Evolutionary conservation across 2,888 invertebrate species (phyloP), one percentile per base, ranked within the genome.

Genomic region (Choristoneura rosaceana): DNA sequence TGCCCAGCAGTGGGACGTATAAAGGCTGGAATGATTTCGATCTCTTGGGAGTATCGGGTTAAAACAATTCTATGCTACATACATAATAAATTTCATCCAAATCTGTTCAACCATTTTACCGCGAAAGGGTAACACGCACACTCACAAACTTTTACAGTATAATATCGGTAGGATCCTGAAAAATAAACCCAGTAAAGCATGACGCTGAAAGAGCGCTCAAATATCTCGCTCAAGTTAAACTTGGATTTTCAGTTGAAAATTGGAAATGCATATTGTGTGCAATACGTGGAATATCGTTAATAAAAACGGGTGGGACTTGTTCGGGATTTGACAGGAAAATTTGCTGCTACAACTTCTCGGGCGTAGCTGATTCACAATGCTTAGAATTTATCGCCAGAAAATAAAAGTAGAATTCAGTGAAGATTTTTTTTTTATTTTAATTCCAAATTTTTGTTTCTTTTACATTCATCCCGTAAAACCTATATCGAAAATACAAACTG

Each of bases 251-350:
- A 14, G 10, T 47, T 1, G 43, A 63, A 61, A 47, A 47, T 33
- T 25, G 33, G 25, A 47, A 63, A 33, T 9, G 63, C 43, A 47
- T 33, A 25, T 25, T 43, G 43, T 47, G 25, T 33, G 25, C 14
- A n/a, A 47, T 47, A 25, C 47, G 63, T 12, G n/a, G 14, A 33
- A 17, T 25, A 10, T 47, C 17, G 63, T 43, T 63, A 47, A 47
- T 64, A 50, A 34, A 64, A 34, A 59, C 34, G 43, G 33, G 14
- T 34, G 64, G 64, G 25, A 64, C 34, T 34, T 34, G 14, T 50
- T 50, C 34, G 38, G 38, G 38, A 4, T 38, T 38, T 38, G 25
- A 55, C 14, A 17, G 62, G 34, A 50, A 33, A 34, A 50, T 47
- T 50, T 63, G 14, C 41, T 63, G 14, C 41, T 5, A 5, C n/a